Conservation (phyloP, 2,888 invertebrate species). For the Liopterus haemorrhoidalis region DNA sequence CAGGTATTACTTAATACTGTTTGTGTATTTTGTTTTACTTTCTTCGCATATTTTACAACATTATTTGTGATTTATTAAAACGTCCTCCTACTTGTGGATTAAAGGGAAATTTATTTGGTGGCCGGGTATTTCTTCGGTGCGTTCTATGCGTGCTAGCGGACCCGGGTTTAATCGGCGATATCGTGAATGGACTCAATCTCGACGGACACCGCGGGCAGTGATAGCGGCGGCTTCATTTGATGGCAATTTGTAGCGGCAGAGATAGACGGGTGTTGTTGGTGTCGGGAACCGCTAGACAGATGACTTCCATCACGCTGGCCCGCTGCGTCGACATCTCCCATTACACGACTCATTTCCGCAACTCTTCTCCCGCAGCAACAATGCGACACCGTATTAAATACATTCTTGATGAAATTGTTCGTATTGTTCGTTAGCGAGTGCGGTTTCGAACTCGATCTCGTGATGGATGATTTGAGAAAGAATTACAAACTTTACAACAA, state of each 20-base stretch:
- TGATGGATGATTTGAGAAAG: slow-evolving; percentile 47
- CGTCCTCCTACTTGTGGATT: no score
- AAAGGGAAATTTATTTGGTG: not conserved
- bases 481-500: slow-evolving; percentile 48
- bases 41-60: slow-evolving; percentile 17
- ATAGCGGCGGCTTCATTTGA: slow-evolving; percentile 17
- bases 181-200: not conserved
- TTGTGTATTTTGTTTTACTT: slow-evolving; percentile 23
- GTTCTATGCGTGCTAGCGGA: not conserved
- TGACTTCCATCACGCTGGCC: not conserved
- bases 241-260: slow-evolving; percentile 15
- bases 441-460: slow-evolving; percentile 38
- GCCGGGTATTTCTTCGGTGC: not conserved
- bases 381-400: slow-evolving; percentile 18
- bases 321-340: not conserved
- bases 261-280: not conserved
- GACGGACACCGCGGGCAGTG: slow-evolving; percentile 5
- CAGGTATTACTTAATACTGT: slow-evolving; percentile 21
- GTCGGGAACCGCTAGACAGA: slow-evolving; percentile 10
- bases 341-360: slow-evolving; percentile 22
- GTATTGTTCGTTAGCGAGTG: slow-evolving; percentile 17
- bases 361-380: slow-evolving; percentile 5
- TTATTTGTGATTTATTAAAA: slow-evolving; percentile 10
- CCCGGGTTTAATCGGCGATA: not conserved
- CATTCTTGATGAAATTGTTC: slow-evolving; percentile 23